These are phyloP conservation scores for Papilio polytes DNA, from an alignment of 1,140 invertebrate genomes.

Conservation along the genomic window DNA sequence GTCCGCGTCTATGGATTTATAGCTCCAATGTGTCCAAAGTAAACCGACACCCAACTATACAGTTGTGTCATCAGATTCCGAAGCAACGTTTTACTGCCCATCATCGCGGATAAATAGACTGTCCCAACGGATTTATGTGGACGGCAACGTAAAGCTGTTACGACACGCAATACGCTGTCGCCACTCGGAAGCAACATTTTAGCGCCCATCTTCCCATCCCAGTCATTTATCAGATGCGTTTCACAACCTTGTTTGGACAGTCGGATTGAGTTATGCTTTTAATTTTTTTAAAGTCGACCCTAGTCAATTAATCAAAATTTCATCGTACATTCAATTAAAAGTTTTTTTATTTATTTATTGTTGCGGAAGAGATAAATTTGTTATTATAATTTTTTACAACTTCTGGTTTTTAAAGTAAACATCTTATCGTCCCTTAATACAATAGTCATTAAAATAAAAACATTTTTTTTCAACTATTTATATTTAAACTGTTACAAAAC, in stretches of 20 bases:
- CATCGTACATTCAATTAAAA: background rate
- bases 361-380: background rate
- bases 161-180: background rate
- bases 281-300: background rate
- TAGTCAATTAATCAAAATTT: slow-evolving; percentile 22
- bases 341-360: background rate
- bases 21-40: slow-evolving; percentile 23
- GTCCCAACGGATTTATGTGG: slow-evolving; percentile 23
- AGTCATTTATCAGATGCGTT: slow-evolving; percentile 24
- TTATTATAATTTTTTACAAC: background rate
- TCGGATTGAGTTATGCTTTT: slow-evolving; percentile 28
- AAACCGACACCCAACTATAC: background rate
- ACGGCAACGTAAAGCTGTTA: slow-evolving; percentile 11
- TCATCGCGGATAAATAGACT: slow-evolving; percentile 34
- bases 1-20: slow-evolving; percentile 50
- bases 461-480: background rate
- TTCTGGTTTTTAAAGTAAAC: background rate
- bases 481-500: background rate
- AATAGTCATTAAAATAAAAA: background rate
- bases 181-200: slow-evolving; percentile 34
- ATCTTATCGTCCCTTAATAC: background rate
- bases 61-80: slow-evolving; percentile 26
- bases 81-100: slow-evolving; percentile 23
- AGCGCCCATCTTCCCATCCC: slow-evolving; percentile 18
- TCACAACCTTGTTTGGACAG: slow-evolving; percentile 30